Evolutionary conservation across 1,140 invertebrate species (phyloP).

Genomic region (Lordiphosa clarofinis): DNA sequence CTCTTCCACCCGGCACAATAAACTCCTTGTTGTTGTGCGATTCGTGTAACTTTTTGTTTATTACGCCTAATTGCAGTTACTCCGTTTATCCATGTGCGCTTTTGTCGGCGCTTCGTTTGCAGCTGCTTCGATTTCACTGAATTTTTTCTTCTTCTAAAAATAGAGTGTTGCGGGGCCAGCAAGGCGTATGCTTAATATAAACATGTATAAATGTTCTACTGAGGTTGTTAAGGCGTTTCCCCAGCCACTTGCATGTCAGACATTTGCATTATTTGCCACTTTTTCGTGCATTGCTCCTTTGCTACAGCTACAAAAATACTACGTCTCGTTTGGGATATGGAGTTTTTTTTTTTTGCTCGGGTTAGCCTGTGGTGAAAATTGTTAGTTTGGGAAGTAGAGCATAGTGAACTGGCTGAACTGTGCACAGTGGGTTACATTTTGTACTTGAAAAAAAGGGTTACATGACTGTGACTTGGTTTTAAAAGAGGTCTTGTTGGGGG

Average conservation of each 20-base stretch:
- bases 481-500: slow-evolving; percentile 3
- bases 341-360: background rate
- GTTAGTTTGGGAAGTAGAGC: slow-evolving; percentile 31
- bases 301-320: slow-evolving; percentile 24
- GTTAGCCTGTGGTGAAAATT: slow-evolving; percentile 59
- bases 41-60: slow-evolving; percentile 74
- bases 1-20: background rate
- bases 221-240: slow-evolving; percentile 33
- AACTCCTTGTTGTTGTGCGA: slow-evolving; percentile 15
- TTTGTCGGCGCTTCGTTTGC: slow-evolving; percentile 66
- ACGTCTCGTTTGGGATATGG: slow-evolving; percentile 19
- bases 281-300: slow-evolving; percentile 39
- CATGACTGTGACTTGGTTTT: background rate
- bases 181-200: slow-evolving; percentile 63
- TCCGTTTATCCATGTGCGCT: slow-evolving; percentile 51
- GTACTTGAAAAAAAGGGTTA: slow-evolving; percentile 25
- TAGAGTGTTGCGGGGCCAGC: slow-evolving; percentile 24
- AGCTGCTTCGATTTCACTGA: slow-evolving; percentile 55
- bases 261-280: slow-evolving; percentile 58
- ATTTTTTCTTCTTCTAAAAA: slow-evolving; percentile 1
- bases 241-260: slow-evolving; percentile 49
- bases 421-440: slow-evolving; percentile 44
- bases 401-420: slow-evolving; percentile 25
- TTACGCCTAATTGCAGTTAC: slow-evolving; percentile 78
- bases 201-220: slow-evolving; percentile 1